phyloP scores from a whole-genome alignment of 1,140 invertebrate genomes.

The Batillaria attramentaria region DNA sequence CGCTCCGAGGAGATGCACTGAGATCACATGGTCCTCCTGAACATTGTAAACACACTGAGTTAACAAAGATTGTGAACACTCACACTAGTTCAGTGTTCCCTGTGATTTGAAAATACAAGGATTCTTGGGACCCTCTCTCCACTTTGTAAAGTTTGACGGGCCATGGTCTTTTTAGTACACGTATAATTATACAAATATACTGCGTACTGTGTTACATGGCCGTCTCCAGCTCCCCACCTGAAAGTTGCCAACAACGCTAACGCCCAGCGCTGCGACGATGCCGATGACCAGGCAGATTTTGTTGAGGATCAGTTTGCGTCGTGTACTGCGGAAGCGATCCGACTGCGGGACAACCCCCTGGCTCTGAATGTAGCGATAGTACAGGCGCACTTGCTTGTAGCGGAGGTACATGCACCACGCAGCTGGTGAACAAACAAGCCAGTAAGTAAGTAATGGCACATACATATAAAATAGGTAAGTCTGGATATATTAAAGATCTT shows the following conservation, averaged over 20 bases:
- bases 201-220: not conserved
- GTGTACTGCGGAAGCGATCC: not conserved
- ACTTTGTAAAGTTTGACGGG: no score
- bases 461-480: conserved; percentile 3
- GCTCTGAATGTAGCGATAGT: conserved; percentile 55
- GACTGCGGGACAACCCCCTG: conserved; percentile 44
- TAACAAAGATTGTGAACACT: not conserved
- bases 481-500: not conserved
- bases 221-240: conserved; percentile 70
- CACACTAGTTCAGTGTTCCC: no score
- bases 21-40: conserved; percentile 79
- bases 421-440: conserved; percentile 63
- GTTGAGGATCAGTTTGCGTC: conserved; percentile 68
- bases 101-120: no score
- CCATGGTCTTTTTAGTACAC: not conserved
- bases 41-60: conserved; percentile 24
- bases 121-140: no score
- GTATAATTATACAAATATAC: not conserved
- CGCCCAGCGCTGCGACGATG: conserved; percentile 76
- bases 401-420: conserved; percentile 71
- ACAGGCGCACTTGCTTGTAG: conserved; percentile 72
- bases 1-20: conserved; percentile 82
- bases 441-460: not conserved
- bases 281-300: conserved; percentile 75
- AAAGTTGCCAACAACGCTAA: conserved; percentile 84